Evolutionary conservation across 2,888 invertebrate genomes (phyloP), one percentile per base, ranked within the genome.

Genomic region (Agonopterix heracliana): DNA sequence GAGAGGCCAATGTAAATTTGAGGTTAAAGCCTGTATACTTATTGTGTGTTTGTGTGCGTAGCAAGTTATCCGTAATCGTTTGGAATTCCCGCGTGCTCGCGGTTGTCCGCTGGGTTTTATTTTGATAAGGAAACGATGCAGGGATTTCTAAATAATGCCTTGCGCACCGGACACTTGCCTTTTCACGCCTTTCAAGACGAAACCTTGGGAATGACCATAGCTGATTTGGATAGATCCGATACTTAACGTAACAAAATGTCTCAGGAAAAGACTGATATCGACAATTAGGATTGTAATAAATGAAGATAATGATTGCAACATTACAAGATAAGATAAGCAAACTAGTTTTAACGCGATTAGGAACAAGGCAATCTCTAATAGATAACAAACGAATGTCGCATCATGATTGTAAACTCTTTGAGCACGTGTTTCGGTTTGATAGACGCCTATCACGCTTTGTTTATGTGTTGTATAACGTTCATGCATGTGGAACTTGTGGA

Each of bases 21-120:
- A 54, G 45, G 55, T 52, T 54, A 54, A 50, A 50, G 47, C 46
- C 44, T 42, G 44, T 46, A 48, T 42, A 48, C 43, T 14, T 17
- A 41, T 36, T 41, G 0, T 45, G 17, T 53, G 50, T 51, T 45
- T 61, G 63, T 63, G 63, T 61, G 63, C 43, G 60, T 59, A 17
- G 53, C 54, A 61, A 61, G 50, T 63, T 60, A 61, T 61, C 60
- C 65, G 60, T 48, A 41, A 46, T 46, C 51, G 51, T 44, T 58
- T 48, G 71, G 71, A 64, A 66, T 64, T 67, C 65, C 73, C 68
- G 59, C 54, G 57, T 53, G 26, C 26, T 26, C 26, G 4, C 38
- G 56, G 52, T 49, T 54, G 60, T 40, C 48, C 44, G 44, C 46
- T 52, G 52, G 52, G 66, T 63, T 68, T 68, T 67, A 54, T 60